phyloP scores from a whole-genome alignment of 2,113 vertebrate genomes.

The Caranx melampygus region DNA sequence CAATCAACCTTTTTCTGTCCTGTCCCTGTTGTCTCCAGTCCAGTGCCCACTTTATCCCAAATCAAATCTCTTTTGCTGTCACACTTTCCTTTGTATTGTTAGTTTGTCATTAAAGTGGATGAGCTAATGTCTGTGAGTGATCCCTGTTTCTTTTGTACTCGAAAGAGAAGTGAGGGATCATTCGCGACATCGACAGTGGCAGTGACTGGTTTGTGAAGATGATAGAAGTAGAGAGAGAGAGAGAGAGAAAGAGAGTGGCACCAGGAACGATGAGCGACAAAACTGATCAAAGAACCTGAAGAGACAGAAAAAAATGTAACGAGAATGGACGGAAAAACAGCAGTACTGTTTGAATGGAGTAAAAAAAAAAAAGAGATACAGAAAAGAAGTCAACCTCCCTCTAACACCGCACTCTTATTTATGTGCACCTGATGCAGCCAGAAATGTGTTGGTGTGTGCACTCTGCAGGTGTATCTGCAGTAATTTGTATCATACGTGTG shows the following conservation, averaged over 20 bases:
- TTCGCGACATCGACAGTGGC: not conserved
- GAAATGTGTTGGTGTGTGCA: not conserved
- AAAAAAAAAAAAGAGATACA: not conserved
- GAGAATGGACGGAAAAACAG: conserved; percentile 5
- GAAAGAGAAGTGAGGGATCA: conserved; percentile 10
- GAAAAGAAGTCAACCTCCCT: conserved; percentile 15
- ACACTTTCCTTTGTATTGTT: not conserved
- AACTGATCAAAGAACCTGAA: conserved; percentile 63
- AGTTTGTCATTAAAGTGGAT: conserved; percentile 17
- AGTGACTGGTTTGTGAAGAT: conserved; percentile 16
- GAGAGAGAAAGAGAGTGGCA: conserved; percentile 20
- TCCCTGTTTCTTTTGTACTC: not conserved
- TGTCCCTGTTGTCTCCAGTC: not conserved
- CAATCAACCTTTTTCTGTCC: conserved; percentile 9
- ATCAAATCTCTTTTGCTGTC: not conserved
- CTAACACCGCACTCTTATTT: conserved; percentile 4
- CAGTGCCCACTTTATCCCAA: not conserved
- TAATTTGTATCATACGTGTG: not conserved
- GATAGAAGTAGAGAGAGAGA: conserved; percentile 10
- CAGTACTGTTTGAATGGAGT: not conserved
- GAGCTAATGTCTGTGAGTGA: not conserved
- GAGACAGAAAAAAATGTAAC: conserved; percentile 44
- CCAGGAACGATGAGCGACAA: conserved; percentile 48
- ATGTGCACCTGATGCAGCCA: not conserved
- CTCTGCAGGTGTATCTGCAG: not conserved